Evolutionary conservation across 2,888 invertebrate species (phyloP).

Genomic region (Portevinia maculata): DNA sequence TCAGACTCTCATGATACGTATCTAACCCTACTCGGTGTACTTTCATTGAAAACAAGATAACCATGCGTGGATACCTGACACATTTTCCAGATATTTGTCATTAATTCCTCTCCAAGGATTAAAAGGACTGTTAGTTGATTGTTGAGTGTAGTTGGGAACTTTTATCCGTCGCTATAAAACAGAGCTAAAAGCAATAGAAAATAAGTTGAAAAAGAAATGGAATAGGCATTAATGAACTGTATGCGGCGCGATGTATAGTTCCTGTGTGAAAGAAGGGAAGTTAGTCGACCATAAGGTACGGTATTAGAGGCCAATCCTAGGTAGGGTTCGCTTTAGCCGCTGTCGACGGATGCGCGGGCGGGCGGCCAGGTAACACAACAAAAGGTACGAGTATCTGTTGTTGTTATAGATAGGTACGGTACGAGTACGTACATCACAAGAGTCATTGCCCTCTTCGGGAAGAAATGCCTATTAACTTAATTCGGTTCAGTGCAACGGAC

Average conservation of each 20-base stretch:
- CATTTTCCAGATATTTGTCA: conserved; percentile 64
- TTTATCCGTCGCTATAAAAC: conserved; percentile 22
- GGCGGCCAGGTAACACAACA: conserved; percentile 63
- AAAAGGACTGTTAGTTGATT: conserved; percentile 68
- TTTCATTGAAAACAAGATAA: conserved; percentile 11
- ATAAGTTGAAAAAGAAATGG: conserved; percentile 50
- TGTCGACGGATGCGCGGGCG: background rate
- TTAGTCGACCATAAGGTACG: conserved; percentile 69
- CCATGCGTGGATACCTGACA: conserved; percentile 52
- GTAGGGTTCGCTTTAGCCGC: conserved; percentile 57
- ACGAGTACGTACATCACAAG: conserved; percentile 15
- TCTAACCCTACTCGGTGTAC: background rate
- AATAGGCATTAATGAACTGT: conserved; percentile 60
- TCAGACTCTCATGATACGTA: conserved; percentile 33
- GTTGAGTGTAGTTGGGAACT: conserved; percentile 33
- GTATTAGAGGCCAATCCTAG: conserved; percentile 65
- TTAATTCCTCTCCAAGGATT: conserved; percentile 72
- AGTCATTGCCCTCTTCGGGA: conserved; percentile 62
- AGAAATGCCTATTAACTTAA: conserved; percentile 66
- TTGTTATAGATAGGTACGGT: conserved; percentile 47
- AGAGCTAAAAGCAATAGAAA: conserved; percentile 34
- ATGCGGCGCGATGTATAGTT: conserved; percentile 15
- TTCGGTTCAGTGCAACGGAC: conserved; percentile 64
- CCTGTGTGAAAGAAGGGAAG: conserved; percentile 43
- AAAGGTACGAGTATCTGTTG: conserved; percentile 56